These are phyloP conservation scores for Nasonia giraulti DNA, from an alignment of 1,140 invertebrate species.

Conservation along the genomic window DNA sequence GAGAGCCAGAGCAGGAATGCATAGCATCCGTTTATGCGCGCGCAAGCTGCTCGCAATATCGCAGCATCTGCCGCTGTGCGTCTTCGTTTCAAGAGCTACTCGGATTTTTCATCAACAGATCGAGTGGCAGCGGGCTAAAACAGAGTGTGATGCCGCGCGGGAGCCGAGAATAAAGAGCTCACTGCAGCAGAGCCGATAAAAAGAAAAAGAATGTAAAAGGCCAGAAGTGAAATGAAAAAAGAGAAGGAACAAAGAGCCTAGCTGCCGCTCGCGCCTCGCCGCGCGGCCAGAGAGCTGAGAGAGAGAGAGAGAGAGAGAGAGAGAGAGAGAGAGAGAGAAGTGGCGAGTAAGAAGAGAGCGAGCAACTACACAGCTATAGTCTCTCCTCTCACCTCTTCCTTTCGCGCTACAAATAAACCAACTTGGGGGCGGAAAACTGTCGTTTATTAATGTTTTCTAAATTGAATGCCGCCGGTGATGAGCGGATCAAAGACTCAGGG, in stretches of 20 bases:
- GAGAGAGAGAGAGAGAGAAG: background rate
- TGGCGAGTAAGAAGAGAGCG: background rate
- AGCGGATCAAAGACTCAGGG: too few species aligned
- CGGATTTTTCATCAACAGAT: background rate
- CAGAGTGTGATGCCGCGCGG: background rate
- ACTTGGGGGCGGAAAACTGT: background rate
- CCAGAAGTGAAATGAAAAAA: background rate
- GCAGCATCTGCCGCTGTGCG: background rate
- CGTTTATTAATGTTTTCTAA: conserved; percentile 12
- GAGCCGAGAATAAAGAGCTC: background rate
- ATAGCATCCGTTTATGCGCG: background rate
- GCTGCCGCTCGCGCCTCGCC: background rate
- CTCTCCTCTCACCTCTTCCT: too few species aligned
- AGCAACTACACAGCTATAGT: too few species aligned
- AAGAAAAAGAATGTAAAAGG: conserved; percentile 10
- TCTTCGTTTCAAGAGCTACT: background rate
- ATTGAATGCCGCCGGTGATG: background rate
- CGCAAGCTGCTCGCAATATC: background rate
- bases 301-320: too few species aligned
- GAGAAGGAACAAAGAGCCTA: background rate
- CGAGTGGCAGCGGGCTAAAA: background rate
- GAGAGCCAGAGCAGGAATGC: background rate
- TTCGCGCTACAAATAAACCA: background rate
- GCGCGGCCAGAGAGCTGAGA: background rate
- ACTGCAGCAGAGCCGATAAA: background rate